Evolutionary conservation across 1,140 invertebrate species (phyloP).

Genomic region (Drosophila obscura): DNA sequence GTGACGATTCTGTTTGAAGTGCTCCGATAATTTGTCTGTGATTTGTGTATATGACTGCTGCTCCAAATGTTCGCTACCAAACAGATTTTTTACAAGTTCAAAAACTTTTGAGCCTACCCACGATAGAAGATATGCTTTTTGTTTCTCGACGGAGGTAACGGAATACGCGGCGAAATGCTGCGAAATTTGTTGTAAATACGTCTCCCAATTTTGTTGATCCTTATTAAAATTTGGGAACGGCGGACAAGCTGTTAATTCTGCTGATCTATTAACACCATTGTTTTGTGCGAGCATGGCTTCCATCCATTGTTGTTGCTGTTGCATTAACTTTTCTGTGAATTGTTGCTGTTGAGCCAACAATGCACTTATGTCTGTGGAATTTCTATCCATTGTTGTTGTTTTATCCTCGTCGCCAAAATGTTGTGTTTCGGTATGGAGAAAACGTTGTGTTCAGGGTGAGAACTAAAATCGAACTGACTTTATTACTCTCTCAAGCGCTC

Average conservation of each 20-base stretch:
- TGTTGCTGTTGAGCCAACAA: too few species aligned
- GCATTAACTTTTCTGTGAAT: too few species aligned
- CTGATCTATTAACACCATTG: background rate
- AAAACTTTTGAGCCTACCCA: background rate
- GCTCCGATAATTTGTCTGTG: too few species aligned
- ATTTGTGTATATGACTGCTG: too few species aligned
- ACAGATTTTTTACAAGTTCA: background rate
- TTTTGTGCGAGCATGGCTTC: background rate
- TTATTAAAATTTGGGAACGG: background rate
- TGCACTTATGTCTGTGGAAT: too few species aligned
- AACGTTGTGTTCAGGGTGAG: too few species aligned
- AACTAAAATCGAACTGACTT: too few species aligned
- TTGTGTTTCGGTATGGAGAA: too few species aligned
- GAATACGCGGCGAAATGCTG: background rate
- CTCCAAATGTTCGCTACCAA: background rate
- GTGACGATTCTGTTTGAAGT: background rate
- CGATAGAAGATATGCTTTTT: background rate
- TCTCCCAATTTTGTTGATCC: constrained; percentile 1
- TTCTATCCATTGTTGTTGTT: too few species aligned
- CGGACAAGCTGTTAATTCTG: background rate
- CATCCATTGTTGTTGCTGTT: constrained; percentile 1
- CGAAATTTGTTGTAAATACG: background rate
- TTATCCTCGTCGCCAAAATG: too few species aligned
- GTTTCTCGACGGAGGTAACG: background rate
- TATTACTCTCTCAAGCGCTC: too few species aligned